Evolutionary conservation across 2,113 vertebrate species (phyloP), one percentile per base, ranked within the genome.

Genomic region (Gymnobelideus leadbeateri): DNA sequence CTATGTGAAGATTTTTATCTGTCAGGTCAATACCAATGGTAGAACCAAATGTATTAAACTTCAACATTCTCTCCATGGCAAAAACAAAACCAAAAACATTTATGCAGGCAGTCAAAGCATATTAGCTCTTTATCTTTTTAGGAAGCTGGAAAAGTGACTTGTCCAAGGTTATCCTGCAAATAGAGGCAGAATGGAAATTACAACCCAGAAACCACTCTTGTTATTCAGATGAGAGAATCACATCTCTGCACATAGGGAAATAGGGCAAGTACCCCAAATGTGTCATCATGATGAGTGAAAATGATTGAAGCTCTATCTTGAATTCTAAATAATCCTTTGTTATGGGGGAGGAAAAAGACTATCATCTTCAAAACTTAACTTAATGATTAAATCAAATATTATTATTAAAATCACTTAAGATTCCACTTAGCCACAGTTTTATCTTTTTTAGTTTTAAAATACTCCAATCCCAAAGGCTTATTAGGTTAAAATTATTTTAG

Each of bases 61-160:
- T 57, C 55, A 57, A 57, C 53, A 26, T 68, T 68, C 16, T 68
- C 28, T 68, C 31, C 31, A 37, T 14, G 3, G 9, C 31, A 12
- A 68, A 94, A 90, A 61, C 23, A 54, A 28, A 1, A 3, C 25
- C 51, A 16, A 52, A 52, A 52, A 52, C 52, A 89, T 54, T 55
- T 93, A 51, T 68, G 46, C 91, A 95, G 57, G 68, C 90, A 93
- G 57, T 49, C 26, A 90, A 89, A 6, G 14, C 89, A 16, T 68
- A 49, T 92, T 12, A 84, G 89, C 37, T 89, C 77, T 96, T 89
- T 55, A n/a, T 96, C 3, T 92, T 89, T 12, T 91, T 51, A 68
- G 89, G 10, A 94, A 94, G 93, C 31, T 21, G 92, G 94, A 96
- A n/a, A 90, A 77, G 46, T 91, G 28, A 43, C 16, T n/a, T 96